These are phyloP conservation scores for Sparidentex hasta DNA, from an alignment of 2,797 vertebrate species.

Conservation along the genomic window DNA sequence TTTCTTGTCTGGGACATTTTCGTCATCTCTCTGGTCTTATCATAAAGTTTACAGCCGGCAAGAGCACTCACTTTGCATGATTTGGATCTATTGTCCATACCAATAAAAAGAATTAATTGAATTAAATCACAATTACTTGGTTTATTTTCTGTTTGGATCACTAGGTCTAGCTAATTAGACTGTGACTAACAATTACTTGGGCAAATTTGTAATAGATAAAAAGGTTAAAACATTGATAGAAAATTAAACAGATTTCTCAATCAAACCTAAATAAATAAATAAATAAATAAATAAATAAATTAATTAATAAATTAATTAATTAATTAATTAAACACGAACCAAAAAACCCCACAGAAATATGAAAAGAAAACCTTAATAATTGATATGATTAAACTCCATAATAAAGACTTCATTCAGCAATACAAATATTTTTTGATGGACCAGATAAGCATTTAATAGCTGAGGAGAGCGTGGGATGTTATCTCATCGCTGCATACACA, in stretches of 20 bases:
- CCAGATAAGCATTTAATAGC: slow-evolving; percentile 1
- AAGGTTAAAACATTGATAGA: no score
- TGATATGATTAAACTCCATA: background rate
- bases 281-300: no score
- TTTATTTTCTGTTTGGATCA: background rate
- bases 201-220: no score
- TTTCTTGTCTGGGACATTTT: slow-evolving; percentile 20
- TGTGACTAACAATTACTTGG: background rate
- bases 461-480: background rate
- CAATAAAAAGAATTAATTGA: background rate
- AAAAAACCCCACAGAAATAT: no score
- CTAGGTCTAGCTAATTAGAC: background rate
- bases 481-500: slow-evolving; percentile 12
- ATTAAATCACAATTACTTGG: background rate
- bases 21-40: slow-evolving; percentile 8
- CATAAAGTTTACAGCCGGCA: background rate
- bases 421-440: background rate
- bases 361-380: background rate
- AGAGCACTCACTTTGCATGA: background rate
- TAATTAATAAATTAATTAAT: no score
- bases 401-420: background rate
- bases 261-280: no score
- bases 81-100: background rate
- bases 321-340: no score
- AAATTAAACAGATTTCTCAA: no score